Evolutionary conservation across 2,888 invertebrate genomes (phyloP).

Genomic region (Nephrotoma appendiculata): DNA sequence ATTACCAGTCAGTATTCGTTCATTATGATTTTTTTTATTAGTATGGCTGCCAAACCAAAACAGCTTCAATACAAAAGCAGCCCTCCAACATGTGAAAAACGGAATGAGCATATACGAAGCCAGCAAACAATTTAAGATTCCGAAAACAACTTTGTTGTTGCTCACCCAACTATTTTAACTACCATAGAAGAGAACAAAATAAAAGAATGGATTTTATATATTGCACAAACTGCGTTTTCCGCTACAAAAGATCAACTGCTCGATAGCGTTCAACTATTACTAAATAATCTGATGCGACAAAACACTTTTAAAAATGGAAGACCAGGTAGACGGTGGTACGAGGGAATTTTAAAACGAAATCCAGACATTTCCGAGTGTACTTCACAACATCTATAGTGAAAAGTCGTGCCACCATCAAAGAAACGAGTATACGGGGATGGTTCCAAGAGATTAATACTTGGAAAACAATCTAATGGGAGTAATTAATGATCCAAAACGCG

Average conservation of each 20-base stretch:
- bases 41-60: no score
- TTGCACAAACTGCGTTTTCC: neutral
- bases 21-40: no score
- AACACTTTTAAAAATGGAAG: neutral
- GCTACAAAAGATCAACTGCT: neutral
- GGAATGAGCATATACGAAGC: no score
- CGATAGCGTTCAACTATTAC: neutral
- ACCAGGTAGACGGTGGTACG: no score
- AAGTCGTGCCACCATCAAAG: neutral
- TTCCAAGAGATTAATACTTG: neutral
- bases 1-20: no score
- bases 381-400: neutral
- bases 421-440: neutral
- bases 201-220: neutral
- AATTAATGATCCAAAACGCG: neutral
- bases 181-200: neutral
- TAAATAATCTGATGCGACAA: neutral
- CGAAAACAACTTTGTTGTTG: no score
- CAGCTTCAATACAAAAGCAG: no score
- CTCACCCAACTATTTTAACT: no score
- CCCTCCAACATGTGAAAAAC: no score
- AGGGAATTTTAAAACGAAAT: neutral
- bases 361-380: neutral
- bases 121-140: no score
- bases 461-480: neutral